phyloP scores from a whole-genome alignment of 35 echinoderm and acorn worm species.

The Ophiothrix spiculata region DNA sequence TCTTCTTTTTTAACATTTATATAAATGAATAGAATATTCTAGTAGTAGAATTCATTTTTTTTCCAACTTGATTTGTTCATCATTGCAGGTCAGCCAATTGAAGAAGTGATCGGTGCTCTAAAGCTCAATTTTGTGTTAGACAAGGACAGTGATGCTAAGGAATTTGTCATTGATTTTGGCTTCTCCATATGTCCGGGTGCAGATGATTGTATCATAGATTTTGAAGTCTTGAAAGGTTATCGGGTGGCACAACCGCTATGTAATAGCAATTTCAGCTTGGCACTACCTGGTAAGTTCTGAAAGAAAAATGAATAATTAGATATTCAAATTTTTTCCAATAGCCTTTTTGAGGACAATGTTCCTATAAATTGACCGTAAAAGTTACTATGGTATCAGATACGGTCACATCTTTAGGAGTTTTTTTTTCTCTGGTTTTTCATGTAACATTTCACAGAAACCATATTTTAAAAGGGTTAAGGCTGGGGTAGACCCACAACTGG shows the following conservation, averaged over 20 bases:
- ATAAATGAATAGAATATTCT: neutral
- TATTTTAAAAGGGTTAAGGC: no score
- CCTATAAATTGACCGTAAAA: no score
- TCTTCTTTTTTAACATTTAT: neutral
- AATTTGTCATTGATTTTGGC: neutral
- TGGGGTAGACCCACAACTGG: no score
- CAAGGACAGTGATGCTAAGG: neutral
- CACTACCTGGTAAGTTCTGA: neutral
- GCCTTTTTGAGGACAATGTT: no score
- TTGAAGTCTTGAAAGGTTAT: neutral
- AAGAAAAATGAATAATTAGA: no score
- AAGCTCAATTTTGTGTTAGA: neutral
- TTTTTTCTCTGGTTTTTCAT: no score
- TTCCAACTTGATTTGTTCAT: neutral
- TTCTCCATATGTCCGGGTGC: neutral
- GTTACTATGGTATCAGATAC: no score
- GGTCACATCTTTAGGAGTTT: no score
- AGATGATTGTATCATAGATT: neutral
- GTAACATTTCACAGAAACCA: no score
- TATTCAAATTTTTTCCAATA: no score
- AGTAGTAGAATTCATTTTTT: neutral
- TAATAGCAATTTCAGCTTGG: neutral
- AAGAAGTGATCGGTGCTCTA: neutral
- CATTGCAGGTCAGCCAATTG: neutral
- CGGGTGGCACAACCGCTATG: neutral